Percentiles rank a stretch among this genome's conserved stretches.
Conservation (phyloP, 2,797 vertebrate genomes). For the Diglossa cyanea region DNA sequence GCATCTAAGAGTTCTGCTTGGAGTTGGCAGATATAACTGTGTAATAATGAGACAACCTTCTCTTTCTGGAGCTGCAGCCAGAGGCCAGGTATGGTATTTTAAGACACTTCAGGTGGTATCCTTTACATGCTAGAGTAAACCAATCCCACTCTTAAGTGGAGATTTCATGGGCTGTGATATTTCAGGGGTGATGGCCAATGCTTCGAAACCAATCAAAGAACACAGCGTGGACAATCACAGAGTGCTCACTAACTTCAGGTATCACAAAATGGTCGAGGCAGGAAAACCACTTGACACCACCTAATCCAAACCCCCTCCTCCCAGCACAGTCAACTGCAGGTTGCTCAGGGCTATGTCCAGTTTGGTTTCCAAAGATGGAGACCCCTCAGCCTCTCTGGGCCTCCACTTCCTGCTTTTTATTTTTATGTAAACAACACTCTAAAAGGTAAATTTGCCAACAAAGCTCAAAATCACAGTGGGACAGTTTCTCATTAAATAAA, state of each 20-base stretch:
- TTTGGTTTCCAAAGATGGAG: background rate
- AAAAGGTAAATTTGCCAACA: background rate
- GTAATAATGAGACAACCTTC: background rate
- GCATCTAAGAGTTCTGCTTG: background rate
- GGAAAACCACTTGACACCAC: background rate
- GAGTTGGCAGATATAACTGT: background rate
- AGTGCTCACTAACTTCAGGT: background rate
- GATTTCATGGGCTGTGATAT: background rate
- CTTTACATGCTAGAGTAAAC: background rate
- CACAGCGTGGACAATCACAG: background rate
- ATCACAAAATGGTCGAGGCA: background rate
- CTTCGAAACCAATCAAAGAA: background rate
- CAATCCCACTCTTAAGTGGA: background rate
- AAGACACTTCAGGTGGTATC: background rate
- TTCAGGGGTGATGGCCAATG: background rate
- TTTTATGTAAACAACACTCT: background rate
- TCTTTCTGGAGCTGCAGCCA: background rate
- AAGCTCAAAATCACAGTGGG: background rate
- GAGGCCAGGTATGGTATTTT: background rate
- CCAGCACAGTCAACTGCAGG: background rate
- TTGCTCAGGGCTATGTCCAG: background rate
- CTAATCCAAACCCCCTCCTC: background rate
- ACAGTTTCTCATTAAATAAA: background rate
- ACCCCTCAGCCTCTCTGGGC: background rate
- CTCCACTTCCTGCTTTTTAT: background rate